Percentiles rank a stretch among this genome's conserved stretches.
Evolutionary conservation across 2,888 invertebrate genomes (phyloP).

Genomic region (Steinernema hermaphroditum): DNA sequence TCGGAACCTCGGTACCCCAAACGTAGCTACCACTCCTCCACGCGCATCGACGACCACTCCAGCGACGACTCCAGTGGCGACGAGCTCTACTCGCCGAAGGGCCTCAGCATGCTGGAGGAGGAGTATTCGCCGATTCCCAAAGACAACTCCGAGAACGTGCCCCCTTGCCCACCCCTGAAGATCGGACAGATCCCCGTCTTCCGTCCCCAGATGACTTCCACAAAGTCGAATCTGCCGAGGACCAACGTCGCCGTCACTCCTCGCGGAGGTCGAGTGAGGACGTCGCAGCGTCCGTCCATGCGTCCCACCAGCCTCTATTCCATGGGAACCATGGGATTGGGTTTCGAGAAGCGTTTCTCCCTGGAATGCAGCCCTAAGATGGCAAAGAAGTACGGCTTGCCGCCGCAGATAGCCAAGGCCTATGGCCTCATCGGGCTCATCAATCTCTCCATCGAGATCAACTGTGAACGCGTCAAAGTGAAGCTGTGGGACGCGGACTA

Average conservation of each 20-base stretch:
- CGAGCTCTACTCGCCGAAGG: neutral
- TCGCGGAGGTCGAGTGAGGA: constrained; percentile 6
- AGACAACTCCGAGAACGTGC: constrained; percentile 5
- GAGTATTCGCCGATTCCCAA: neutral
- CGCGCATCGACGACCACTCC: constrained; percentile 4
- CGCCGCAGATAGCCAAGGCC: neutral
- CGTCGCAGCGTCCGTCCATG: neutral
- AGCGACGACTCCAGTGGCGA: constrained; percentile 27
- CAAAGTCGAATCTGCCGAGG: neutral
- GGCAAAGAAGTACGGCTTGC: constrained; percentile 1
- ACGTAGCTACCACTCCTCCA: constrained; percentile 18
- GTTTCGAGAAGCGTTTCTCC: neutral
- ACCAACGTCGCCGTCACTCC: neutral
- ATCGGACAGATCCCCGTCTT: constrained; percentile 3
- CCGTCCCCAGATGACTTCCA: neutral
- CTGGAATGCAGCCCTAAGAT: neutral
- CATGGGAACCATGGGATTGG: neutral
- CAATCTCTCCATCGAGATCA: neutral
- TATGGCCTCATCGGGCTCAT: neutral
- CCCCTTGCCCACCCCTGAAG: neutral
- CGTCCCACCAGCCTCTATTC: constrained; percentile 9
- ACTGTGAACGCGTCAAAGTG: neutral
- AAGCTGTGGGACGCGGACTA: neutral
- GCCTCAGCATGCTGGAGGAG: neutral
- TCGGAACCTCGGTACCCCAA: neutral